These are phyloP conservation scores for Poliocrania exsul DNA, from an alignment of 2,797 vertebrate species.

Conservation along the genomic window DNA sequence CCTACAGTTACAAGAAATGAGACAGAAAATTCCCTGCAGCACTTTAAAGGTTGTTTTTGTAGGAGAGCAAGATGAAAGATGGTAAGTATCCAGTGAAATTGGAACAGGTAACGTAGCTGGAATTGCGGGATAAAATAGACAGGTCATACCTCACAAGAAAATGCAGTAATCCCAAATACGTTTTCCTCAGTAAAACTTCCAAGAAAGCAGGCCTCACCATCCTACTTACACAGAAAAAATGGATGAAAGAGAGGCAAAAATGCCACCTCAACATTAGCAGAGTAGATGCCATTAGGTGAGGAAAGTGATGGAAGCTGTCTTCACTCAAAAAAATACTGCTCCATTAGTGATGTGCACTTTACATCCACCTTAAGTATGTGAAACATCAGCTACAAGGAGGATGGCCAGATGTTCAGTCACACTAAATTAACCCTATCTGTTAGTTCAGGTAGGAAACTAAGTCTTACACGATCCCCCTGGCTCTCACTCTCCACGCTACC, in stretches of 20 bases:
- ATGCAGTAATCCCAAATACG: not conserved
- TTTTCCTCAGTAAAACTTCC: not conserved
- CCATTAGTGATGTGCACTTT: not conserved
- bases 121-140: not conserved
- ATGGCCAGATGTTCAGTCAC: not conserved
- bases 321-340: not conserved
- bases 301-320: not conserved
- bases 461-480: not conserved
- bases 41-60: not conserved
- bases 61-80: not conserved
- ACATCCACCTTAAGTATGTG: not conserved
- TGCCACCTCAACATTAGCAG: not conserved
- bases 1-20: not conserved
- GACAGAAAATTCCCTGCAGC: not conserved
- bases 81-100: not conserved
- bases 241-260: not conserved
- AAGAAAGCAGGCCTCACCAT: not conserved
- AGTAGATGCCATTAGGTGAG: not conserved
- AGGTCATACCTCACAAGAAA: not conserved
- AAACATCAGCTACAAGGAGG: not conserved
- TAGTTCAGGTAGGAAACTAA: not conserved
- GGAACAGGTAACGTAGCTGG: not conserved
- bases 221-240: rapidly evolving
- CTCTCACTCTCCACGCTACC: not conserved
- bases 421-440: not conserved